Evolutionary conservation across 2,888 invertebrate species (phyloP).

Genomic region (Pristionchus exspectatus): DNA sequence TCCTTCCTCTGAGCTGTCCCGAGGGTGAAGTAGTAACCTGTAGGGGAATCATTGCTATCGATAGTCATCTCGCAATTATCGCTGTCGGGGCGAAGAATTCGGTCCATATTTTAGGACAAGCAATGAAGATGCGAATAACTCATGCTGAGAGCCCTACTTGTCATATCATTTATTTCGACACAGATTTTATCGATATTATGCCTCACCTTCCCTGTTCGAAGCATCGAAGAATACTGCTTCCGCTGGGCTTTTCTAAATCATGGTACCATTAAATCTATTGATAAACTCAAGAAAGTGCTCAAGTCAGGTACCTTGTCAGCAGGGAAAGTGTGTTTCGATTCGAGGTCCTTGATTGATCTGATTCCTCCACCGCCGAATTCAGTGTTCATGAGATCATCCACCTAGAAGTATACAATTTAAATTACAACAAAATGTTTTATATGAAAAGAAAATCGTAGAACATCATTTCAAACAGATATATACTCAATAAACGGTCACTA

Average conservation of each 20-base stretch:
- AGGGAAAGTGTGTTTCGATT: conserved; percentile 67
- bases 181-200: too few relatives aligned
- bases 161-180: too few relatives aligned
- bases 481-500: neutral
- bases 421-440: too few relatives aligned
- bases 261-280: neutral
- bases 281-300: too few relatives aligned
- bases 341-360: conserved; percentile 65
- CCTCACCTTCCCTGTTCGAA: conserved; percentile 82
- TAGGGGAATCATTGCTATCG: neutral
- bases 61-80: too few relatives aligned
- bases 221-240: conserved; percentile 89
- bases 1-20: conserved; percentile 73
- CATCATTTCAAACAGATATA: too few relatives aligned
- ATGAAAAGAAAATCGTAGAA: too few relatives aligned
- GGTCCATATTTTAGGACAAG: neutral
- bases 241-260: conserved; percentile 82
- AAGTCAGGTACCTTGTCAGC: conserved; percentile 56
- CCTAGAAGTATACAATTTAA: conserved; percentile 42
- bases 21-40: conserved; percentile 71
- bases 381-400: conserved; percentile 67
- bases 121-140: neutral
- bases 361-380: conserved; percentile 68
- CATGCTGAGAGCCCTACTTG: neutral
- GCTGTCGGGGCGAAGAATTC: too few relatives aligned